These are phyloP conservation scores for Pterostichus madidus DNA, from an alignment of 2,888 invertebrate genomes.

Conservation along the genomic window DNA sequence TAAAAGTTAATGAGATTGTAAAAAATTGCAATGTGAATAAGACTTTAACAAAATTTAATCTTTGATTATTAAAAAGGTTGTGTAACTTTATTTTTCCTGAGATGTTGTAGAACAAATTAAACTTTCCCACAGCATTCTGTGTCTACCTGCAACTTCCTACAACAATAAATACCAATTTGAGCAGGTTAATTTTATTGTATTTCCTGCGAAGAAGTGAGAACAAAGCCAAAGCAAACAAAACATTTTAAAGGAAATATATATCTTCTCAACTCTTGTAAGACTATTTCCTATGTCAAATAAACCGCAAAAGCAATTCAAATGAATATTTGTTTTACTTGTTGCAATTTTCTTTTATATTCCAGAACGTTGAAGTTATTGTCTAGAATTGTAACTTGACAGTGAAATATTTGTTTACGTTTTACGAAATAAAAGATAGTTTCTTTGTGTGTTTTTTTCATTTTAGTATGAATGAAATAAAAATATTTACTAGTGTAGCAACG, in stretches of 20 bases:
- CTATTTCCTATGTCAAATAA: conserved; percentile 21
- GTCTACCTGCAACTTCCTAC: not conserved
- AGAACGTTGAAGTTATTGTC: conserved; percentile 5
- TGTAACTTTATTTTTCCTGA: too few species aligned
- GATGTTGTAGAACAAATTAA: not conserved
- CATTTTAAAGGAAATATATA: conserved; percentile 41
- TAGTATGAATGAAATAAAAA: not conserved
- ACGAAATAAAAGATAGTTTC: too few species aligned
- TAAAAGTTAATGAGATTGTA: too few species aligned
- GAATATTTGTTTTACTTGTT: conserved; percentile 20
- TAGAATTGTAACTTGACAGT: conserved; percentile 4
- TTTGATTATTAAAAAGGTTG: too few species aligned
- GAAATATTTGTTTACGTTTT: conserved; percentile 17
- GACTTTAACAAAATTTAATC: too few species aligned
- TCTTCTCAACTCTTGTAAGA: conserved; percentile 26
- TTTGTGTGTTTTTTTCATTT: not conserved
- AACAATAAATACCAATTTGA: conserved; percentile 18
- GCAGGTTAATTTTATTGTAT: conserved; percentile 32
- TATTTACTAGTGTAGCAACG: not conserved
- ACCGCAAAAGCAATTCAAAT: conserved; percentile 40
- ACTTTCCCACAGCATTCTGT: conserved; percentile 1
- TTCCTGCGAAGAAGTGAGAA: conserved; percentile 12
- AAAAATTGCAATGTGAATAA: too few species aligned
- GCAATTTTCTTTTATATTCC: conserved; percentile 31
- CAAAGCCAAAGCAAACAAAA: conserved; percentile 31